phyloP scores from a whole-genome alignment of 37 sponge, comb jelly and placozoan genomes.

The Geodia barretti region DNA sequence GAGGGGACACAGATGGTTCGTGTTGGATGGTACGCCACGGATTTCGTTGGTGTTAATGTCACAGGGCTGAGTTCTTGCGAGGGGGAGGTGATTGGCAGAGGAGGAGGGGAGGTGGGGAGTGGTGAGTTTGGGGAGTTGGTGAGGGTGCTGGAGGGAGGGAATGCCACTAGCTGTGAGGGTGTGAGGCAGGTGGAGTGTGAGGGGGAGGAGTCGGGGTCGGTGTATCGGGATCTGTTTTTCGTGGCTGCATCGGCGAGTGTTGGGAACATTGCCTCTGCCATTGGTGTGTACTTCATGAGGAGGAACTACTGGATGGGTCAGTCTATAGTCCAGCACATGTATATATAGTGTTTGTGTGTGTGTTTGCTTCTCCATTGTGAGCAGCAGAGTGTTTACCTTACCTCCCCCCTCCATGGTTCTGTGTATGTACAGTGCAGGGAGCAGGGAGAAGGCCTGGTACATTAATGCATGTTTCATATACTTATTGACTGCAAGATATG shows the following conservation, averaged over 20 bases:
- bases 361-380: not conserved
- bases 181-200: not conserved
- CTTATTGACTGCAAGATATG: not conserved
- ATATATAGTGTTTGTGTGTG: not conserved
- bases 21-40: not conserved
- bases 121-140: not conserved
- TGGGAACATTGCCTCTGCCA: slow-evolving; percentile 58
- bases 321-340: not conserved
- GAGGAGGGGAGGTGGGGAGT: not conserved
- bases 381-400: not conserved
- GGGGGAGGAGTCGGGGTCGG: not conserved
- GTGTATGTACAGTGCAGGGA: not conserved
- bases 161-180: not conserved
- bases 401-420: not conserved
- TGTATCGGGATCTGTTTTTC: slow-evolving; percentile 55
- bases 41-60: not conserved
- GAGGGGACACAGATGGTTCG: not conserved
- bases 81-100: not conserved
- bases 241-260: slow-evolving; percentile 48
- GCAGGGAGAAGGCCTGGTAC: not conserved
- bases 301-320: slow-evolving; percentile 76
- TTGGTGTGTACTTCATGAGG: slow-evolving; percentile 62
- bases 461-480: not conserved
- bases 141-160: not conserved
- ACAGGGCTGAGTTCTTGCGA: not conserved